Percentiles rank a stretch among this genome's conserved stretches.
Evolutionary conservation across 1,140 invertebrate genomes (phyloP).

Genomic region (Zaprionus tsacasi): DNA sequence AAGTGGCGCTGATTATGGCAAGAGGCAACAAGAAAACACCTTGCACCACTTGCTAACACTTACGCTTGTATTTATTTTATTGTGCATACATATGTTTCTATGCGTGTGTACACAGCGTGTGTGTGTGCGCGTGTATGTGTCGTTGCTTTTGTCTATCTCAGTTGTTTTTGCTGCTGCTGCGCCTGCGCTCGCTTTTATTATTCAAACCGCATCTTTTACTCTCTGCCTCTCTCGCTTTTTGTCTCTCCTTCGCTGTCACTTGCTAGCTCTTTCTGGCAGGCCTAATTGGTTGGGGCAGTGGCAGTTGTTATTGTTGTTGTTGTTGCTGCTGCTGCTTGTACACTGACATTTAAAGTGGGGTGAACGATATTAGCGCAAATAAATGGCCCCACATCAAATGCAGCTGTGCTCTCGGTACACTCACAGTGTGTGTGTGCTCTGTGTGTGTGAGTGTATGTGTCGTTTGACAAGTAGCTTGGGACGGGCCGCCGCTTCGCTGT

Average conservation of each 20-base stretch:
- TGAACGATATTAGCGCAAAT: slow-evolving; percentile 82
- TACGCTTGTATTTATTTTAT: slow-evolving; percentile 43
- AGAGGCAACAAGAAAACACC: slow-evolving; percentile 60
- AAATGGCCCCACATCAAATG: slow-evolving; percentile 74
- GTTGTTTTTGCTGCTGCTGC: slow-evolving; percentile 35
- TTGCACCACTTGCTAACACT: slow-evolving; percentile 73
- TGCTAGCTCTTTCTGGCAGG: slow-evolving; percentile 27
- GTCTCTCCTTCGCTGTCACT: slow-evolving; percentile 17
- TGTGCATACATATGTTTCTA: slow-evolving; percentile 16
- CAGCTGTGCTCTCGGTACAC: slow-evolving; percentile 42
- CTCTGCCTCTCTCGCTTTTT: slow-evolving; percentile 1
- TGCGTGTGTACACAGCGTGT: neutral
- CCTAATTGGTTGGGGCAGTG: slow-evolving; percentile 47
- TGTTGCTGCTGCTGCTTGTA: slow-evolving; percentile 37
- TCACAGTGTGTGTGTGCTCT: neutral
- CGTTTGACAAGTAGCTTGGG: slow-evolving; percentile 38
- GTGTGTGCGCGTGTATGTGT: slow-evolving; percentile 3
- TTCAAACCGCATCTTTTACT: slow-evolving; percentile 19
- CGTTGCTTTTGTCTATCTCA: slow-evolving; percentile 27
- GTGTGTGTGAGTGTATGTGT: slow-evolving; percentile 23
- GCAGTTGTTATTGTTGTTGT: slow-evolving; percentile 29
- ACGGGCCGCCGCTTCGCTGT: slow-evolving; percentile 17
- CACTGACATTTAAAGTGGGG: slow-evolving; percentile 80
- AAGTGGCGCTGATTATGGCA: slow-evolving; percentile 23
- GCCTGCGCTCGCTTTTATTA: slow-evolving; percentile 34